A percentile compares a stretch with the other conserved stretches of the same genome.
phyloP scores from a whole-genome alignment of 2,888 invertebrate genomes.

The Heliconius ethilla region DNA sequence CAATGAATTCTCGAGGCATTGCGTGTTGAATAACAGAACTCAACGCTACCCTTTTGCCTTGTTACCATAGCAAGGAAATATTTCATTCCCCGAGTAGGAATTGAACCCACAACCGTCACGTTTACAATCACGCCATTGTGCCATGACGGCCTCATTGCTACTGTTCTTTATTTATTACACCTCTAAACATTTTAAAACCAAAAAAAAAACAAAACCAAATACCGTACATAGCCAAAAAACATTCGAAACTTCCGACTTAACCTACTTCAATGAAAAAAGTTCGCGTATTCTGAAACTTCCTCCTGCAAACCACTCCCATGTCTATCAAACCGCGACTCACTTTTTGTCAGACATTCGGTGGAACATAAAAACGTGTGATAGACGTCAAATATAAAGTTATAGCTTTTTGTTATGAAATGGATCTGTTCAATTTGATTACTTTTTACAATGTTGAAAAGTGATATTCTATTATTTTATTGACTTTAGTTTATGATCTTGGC shows the following conservation, averaged over 20 bases:
- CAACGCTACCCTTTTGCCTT: too few relatives aligned
- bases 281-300: slow-evolving; percentile 23
- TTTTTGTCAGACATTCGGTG: slow-evolving; percentile 16
- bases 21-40: too few relatives aligned
- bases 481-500: neutral
- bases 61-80: too few relatives aligned
- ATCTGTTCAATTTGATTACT: neutral
- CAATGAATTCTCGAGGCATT: too few relatives aligned
- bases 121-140: too few relatives aligned
- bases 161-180: too few relatives aligned
- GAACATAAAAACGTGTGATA: slow-evolving; percentile 31
- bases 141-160: too few relatives aligned
- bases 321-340: slow-evolving; percentile 24
- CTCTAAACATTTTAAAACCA: neutral
- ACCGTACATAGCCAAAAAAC: neutral
- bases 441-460: slow-evolving; percentile 4
- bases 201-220: neutral
- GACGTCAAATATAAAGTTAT: slow-evolving; percentile 21
- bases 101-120: too few relatives aligned
- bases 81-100: too few relatives aligned
- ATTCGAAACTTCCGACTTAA: neutral
- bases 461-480: slow-evolving; percentile 1
- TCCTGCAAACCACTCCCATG: slow-evolving; percentile 17
- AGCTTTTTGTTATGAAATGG: slow-evolving; percentile 14
- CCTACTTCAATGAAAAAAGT: slow-evolving; percentile 4